These are phyloP conservation scores for Hydractinia echinata DNA, from an alignment of 30 jellyfish, hydroid and myxozoan genomes.

Conservation along the genomic window DNA sequence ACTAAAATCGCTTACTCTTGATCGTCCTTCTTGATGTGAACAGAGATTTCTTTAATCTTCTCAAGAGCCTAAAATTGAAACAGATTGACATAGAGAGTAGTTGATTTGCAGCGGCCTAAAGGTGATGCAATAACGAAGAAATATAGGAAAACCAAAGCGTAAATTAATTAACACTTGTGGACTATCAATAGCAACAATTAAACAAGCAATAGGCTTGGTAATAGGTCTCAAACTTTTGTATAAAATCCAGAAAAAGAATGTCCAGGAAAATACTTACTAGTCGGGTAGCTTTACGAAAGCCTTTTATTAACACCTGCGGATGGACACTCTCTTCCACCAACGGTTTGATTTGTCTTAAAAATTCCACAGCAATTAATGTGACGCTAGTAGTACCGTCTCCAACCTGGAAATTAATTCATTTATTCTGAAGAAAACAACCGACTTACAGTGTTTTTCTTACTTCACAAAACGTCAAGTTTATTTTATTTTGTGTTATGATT, in stretches of 20 bases:
- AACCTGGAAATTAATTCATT: conserved; percentile 39
- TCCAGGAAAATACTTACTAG: conserved; percentile 63
- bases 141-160: too few species aligned
- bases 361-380: conserved; percentile 84
- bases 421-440: background rate
- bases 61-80: conserved; percentile 20
- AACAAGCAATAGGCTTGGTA: too few species aligned
- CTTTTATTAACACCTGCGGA: conserved; percentile 80
- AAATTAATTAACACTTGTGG: too few species aligned
- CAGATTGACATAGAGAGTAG: background rate
- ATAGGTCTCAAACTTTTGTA: too few species aligned
- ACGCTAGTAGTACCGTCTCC: conserved; percentile 99
- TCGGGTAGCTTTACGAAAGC: conserved; percentile 90
- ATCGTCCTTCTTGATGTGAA: conserved; percentile 81
- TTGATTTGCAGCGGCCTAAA: too few species aligned
- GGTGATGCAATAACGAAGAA: too few species aligned
- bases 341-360: conserved; percentile 75
- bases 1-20: conserved; percentile 49
- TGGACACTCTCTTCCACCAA: conserved; percentile 95
- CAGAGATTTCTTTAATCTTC: conserved; percentile 46
- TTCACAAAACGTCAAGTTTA: background rate
- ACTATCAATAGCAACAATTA: too few species aligned
- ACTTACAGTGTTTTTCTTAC: background rate
- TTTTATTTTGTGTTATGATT: background rate
- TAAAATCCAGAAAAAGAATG: too few species aligned